Evolutionary conservation across 2,797 vertebrate genomes (phyloP), one percentile per base, ranked within the genome.

Genomic region (Epinephelus coioides): DNA sequence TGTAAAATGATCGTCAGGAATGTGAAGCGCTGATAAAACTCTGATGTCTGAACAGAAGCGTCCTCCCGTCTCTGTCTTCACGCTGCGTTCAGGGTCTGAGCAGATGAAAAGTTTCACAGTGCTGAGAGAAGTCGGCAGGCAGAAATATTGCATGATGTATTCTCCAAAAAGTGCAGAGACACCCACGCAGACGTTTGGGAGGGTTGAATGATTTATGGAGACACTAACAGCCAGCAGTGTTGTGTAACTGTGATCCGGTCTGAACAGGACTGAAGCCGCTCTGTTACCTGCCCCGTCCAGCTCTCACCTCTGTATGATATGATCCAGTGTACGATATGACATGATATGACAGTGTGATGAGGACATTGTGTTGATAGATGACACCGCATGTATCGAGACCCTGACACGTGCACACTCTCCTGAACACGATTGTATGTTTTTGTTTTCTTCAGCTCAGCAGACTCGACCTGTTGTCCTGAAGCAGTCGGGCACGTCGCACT

Each of bases 11-110:
- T 10, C 10, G 7, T 56, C 77, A 46, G 67, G 55, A 1, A 40
- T 3, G 49, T 71, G 55, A 69, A 34, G 21, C 25, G 5, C 6
- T 14, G 6, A 23, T 43, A 10, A 43, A 11, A 43, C 40, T 43
- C 40, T 43, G 38, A 40, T 40, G 8, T 40, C 10, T 40, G 12
- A 14, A 61, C 23, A 38, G 7, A 23, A 6, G 12, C 50, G 5
- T 25, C n/a, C 40, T 40, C 49, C 55, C 4, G 30, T 38, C 15
- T 27, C 21, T 6, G 69, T n/a, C 44, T 13, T 12, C 0, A 38
- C 68, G 88, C 34, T 85, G 86, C 76, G 13, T 83, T 86, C 88
- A 67, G 73, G 60, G 40, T 49, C 78, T 9, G 55, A 59, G 57
- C 19, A 4, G 11, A 21, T 15, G 27, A 13, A 18, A 50, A 17